A percentile compares a stretch with the other conserved stretches of the same genome.
phyloP scores from a whole-genome alignment of 2,888 invertebrate genomes.

The Melieria crassipennis region DNA sequence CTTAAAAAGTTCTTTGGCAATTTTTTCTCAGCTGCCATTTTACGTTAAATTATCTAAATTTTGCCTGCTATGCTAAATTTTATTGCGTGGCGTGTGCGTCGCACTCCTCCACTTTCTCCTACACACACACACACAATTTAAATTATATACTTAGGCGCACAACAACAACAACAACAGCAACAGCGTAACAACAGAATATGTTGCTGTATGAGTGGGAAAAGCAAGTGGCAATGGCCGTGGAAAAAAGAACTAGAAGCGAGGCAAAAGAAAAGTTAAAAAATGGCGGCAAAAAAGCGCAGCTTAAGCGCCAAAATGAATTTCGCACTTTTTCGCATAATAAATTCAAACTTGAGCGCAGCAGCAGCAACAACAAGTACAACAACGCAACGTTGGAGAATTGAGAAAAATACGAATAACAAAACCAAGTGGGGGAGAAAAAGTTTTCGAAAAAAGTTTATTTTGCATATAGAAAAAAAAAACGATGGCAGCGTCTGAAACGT shows the following conservation, averaged over 20 bases:
- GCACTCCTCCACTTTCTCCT: conserved; percentile 1
- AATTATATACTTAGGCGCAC: conserved; percentile 61
- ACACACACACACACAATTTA: conserved; percentile 50
- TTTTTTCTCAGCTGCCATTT: conserved; percentile 24
- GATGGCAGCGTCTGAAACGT: conserved; percentile 1
- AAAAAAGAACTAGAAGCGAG: background rate
- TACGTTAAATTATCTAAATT: conserved; percentile 53
- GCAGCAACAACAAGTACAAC: conserved; percentile 31
- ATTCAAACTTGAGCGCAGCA: conserved; percentile 57
- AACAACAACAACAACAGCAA: conserved; percentile 39
- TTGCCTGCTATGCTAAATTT: conserved; percentile 53
- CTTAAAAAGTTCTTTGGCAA: background rate
- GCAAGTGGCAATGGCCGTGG: conserved; percentile 28
- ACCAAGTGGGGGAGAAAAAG: conserved; percentile 43
- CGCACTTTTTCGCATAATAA: conserved; percentile 65
- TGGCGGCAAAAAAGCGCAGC: conserved; percentile 40
- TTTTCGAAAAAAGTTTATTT: conserved; percentile 44
- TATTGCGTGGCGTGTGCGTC: conserved; percentile 40
- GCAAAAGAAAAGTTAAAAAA: conserved; percentile 18
- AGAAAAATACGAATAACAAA: too few species aligned
- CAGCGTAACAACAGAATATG: conserved; percentile 43
- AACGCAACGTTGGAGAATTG: conserved; percentile 6
- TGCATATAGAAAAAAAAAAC: conserved; percentile 36
- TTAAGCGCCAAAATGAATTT: conserved; percentile 61
- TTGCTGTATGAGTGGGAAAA: conserved; percentile 17